A percentile compares a stretch with the other conserved stretches of the same genome.
Evolutionary conservation across 2,888 invertebrate genomes (phyloP).

Genomic region (Dynastes maya): DNA sequence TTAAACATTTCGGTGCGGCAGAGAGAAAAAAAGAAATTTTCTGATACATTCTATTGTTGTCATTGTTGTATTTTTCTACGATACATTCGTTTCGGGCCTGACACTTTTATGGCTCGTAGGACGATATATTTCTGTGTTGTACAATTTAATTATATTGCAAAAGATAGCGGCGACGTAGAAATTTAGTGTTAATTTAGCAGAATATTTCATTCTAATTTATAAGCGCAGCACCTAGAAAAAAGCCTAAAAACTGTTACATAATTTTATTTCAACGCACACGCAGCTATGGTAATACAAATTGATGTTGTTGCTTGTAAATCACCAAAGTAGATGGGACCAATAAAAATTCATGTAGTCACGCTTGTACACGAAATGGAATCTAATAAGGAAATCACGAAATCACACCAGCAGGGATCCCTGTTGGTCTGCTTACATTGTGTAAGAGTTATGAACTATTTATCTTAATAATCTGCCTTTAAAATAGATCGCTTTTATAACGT

Average conservation of each 20-base stretch:
- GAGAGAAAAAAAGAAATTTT: conserved; percentile 31
- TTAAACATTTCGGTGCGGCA: conserved; percentile 36
- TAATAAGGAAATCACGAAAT: conserved; percentile 1
- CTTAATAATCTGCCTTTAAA: background rate
- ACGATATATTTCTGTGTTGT: conserved; percentile 35
- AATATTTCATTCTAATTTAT: conserved; percentile 33
- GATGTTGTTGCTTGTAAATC: background rate
- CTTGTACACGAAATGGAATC: conserved; percentile 2
- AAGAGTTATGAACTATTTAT: background rate
- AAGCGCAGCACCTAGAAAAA: background rate
- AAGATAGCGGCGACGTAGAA: conserved; percentile 11
- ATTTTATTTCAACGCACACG: background rate
- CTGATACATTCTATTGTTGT: conserved; percentile 34
- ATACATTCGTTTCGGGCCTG: conserved; percentile 34
- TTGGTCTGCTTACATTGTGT: background rate
- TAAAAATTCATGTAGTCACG: background rate
- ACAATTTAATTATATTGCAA: conserved; percentile 44
- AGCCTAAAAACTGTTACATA: background rate
- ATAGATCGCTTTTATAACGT: too few relatives aligned
- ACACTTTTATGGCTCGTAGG: conserved; percentile 35
- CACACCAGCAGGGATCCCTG: background rate
- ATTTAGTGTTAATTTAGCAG: conserved; percentile 34
- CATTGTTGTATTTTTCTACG: conserved; percentile 38
- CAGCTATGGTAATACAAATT: background rate
- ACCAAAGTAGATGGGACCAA: background rate